Percentiles rank a stretch among this genome's conserved stretches.
Evolutionary conservation across 30 jellyfish, hydroid and myxozoan genomes (phyloP).

Genomic region (Aurelia aurita): DNA sequence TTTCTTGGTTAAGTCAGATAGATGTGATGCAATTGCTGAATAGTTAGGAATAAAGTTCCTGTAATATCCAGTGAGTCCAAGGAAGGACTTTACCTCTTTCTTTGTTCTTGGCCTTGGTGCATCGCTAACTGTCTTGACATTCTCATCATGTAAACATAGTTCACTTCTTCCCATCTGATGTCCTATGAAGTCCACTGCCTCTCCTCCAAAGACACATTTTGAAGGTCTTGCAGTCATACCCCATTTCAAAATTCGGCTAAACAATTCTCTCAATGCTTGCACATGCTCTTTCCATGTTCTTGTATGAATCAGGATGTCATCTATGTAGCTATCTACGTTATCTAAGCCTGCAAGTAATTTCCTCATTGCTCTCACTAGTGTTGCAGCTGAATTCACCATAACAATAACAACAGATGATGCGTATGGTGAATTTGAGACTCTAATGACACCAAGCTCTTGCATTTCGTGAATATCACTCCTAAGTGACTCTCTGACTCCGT

Average conservation of each 20-base stretch:
- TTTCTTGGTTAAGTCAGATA: conserved; percentile 40
- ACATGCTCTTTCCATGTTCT: conserved; percentile 57
- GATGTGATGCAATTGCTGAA: conserved; percentile 57
- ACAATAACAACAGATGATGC: conserved; percentile 59
- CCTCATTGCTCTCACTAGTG: conserved; percentile 44
- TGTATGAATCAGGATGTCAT: conserved; percentile 60
- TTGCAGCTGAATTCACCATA: conserved; percentile 43
- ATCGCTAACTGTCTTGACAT: conserved; percentile 45
- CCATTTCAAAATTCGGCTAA: too few relatives aligned
- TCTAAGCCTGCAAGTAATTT: conserved; percentile 43
- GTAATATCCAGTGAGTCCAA: too few relatives aligned
- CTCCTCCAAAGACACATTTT: too few relatives aligned
- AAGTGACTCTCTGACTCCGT: conserved; percentile 52
- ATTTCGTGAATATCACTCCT: conserved; percentile 48
- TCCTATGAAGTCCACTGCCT: too few relatives aligned
- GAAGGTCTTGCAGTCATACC: too few relatives aligned
- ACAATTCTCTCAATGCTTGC: too few relatives aligned
- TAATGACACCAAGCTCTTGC: conserved; percentile 42
- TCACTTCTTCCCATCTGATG: too few relatives aligned
- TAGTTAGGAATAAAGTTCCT: conserved; percentile 51
- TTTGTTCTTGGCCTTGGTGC: conserved; percentile 57
- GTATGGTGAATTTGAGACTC: conserved; percentile 53
- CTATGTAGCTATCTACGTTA: too few relatives aligned
- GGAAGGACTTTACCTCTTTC: conserved; percentile 44
- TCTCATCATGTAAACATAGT: conserved; percentile 41